These are phyloP conservation scores for Drosophila sechellia DNA, from an alignment of 1,140 invertebrate genomes.

Conservation along the genomic window DNA sequence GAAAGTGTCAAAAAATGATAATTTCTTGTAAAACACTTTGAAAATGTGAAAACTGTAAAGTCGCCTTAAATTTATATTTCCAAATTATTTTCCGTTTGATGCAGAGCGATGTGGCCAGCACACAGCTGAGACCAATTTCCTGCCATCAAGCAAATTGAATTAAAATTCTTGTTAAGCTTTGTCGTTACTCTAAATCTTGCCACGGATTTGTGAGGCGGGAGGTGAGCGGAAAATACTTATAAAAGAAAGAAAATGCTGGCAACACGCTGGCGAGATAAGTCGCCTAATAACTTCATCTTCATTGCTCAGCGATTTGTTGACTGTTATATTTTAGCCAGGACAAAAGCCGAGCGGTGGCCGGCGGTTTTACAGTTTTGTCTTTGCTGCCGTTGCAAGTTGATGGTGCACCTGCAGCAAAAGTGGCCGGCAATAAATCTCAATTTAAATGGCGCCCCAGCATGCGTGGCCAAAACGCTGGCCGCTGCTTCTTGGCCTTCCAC, in stretches of 20 bases:
- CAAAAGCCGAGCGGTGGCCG: constrained; percentile 42
- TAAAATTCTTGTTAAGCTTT: constrained; percentile 43
- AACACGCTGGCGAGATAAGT: constrained; percentile 52
- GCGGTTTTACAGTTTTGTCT: constrained; percentile 76
- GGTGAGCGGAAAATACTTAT: constrained; percentile 17
- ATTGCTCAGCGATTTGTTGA: constrained; percentile 68
- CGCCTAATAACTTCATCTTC: constrained; percentile 78
- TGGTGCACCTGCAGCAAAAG: constrained; percentile 66
- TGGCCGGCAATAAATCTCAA: constrained; percentile 83
- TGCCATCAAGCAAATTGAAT: constrained; percentile 46
- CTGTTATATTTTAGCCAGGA: constrained; percentile 71
- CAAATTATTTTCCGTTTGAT: constrained; percentile 20
- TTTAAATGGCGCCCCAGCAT: constrained; percentile 84
- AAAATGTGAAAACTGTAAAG: constrained; percentile 8
- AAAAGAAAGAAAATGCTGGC: constrained; percentile 21
- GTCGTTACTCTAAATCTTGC: constrained; percentile 50
- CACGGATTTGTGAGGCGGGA: constrained; percentile 12
- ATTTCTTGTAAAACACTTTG: neutral
- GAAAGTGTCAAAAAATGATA: no score
- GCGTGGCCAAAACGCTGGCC: constrained; percentile 75
- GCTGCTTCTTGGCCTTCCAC: constrained; percentile 49
- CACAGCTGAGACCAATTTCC: constrained; percentile 33
- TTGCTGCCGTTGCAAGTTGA: constrained; percentile 38
- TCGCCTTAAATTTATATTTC: constrained; percentile 32
- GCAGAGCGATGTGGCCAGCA: constrained; percentile 6